Percentiles rank a stretch among this genome's conserved stretches.
phyloP scores from a whole-genome alignment of 2,888 invertebrate species.

The Torymus texanus region DNA sequence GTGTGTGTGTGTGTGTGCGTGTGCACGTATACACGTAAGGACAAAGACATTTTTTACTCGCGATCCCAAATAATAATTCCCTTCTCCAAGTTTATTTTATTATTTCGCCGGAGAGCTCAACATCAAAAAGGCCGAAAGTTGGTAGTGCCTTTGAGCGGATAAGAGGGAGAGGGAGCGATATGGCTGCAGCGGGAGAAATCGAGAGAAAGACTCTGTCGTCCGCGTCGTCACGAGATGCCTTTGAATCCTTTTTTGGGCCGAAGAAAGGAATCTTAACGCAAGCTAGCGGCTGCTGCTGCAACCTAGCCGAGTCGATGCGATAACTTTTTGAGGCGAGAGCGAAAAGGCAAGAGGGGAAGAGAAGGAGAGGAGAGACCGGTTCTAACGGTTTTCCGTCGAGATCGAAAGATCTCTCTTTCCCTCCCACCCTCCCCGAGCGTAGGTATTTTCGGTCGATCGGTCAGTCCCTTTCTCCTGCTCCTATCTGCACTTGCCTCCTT shows the following conservation, averaged over 20 bases:
- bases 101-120: neutral
- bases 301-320: slow-evolving; percentile 21
- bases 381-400: slow-evolving; percentile 55
- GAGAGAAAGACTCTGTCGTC: slow-evolving; percentile 46
- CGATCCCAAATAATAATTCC: slow-evolving; percentile 44
- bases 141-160: neutral
- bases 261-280: slow-evolving; percentile 53
- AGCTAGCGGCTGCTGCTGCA: neutral
- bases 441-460: slow-evolving; percentile 49
- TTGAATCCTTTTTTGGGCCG: slow-evolving; percentile 53
- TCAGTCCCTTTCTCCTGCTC: slow-evolving; percentile 21
- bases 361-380: slow-evolving; percentile 33
- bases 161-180: neutral
- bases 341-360: neutral
- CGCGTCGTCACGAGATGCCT: slow-evolving; percentile 30
- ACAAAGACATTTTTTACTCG: slow-evolving; percentile 45
- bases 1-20: neutral
- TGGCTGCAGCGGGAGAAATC: slow-evolving; percentile 40
- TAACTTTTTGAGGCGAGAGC: slow-evolving; percentile 24
- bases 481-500: slow-evolving; percentile 6
- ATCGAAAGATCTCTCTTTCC: slow-evolving; percentile 41
- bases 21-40: neutral
- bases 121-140: slow-evolving; percentile 47
- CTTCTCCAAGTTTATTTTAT: slow-evolving; percentile 36
- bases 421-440: neutral